Percentiles rank a stretch among this genome's conserved stretches.
Evolutionary conservation across 1,140 invertebrate genomes (phyloP).

Genomic region (Drosophila pachea): DNA sequence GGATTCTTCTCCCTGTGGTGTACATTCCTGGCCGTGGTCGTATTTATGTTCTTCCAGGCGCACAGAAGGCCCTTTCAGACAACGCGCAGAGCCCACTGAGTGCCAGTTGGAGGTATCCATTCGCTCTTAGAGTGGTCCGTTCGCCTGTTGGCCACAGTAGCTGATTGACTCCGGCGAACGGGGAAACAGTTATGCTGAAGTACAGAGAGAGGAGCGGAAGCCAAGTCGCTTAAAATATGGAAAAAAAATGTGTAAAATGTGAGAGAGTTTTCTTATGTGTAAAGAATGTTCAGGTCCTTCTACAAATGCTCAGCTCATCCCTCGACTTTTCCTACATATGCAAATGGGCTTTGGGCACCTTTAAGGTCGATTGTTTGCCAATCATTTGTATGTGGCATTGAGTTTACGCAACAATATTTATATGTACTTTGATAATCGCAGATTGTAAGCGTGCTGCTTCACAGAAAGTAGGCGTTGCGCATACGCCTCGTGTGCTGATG

Average conservation of each 20-base stretch:
- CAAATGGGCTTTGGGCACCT: neutral
- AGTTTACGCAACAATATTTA: slow-evolving; percentile 21
- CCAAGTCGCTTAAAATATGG: too few relatives aligned
- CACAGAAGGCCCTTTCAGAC: slow-evolving; percentile 1
- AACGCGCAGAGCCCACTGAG: neutral
- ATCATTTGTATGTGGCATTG: slow-evolving; percentile 26
- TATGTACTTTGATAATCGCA: slow-evolving; percentile 14
- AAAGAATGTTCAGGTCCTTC: too few relatives aligned
- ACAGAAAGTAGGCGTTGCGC: slow-evolving; percentile 8
- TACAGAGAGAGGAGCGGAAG: too few relatives aligned
- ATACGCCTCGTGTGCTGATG: slow-evolving; percentile 28
- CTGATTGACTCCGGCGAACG: too few relatives aligned
- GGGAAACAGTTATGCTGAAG: too few relatives aligned
- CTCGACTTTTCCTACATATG: too few relatives aligned
- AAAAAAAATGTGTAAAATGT: too few relatives aligned
- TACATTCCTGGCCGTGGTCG: slow-evolving; percentile 21
- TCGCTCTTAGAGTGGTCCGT: too few relatives aligned
- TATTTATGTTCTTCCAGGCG: slow-evolving; percentile 19
- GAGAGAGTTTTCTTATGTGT: too few relatives aligned
- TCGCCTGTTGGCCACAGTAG: too few relatives aligned
- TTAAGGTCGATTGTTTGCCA: slow-evolving; percentile 27
- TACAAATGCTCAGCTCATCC: too few relatives aligned
- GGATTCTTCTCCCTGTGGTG: slow-evolving; percentile 29
- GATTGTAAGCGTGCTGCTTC: slow-evolving; percentile 3
- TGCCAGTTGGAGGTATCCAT: too few relatives aligned